Evolutionary conservation across 2,113 vertebrate species (phyloP).

Genomic region (Heterotilapia buettikoferi): DNA sequence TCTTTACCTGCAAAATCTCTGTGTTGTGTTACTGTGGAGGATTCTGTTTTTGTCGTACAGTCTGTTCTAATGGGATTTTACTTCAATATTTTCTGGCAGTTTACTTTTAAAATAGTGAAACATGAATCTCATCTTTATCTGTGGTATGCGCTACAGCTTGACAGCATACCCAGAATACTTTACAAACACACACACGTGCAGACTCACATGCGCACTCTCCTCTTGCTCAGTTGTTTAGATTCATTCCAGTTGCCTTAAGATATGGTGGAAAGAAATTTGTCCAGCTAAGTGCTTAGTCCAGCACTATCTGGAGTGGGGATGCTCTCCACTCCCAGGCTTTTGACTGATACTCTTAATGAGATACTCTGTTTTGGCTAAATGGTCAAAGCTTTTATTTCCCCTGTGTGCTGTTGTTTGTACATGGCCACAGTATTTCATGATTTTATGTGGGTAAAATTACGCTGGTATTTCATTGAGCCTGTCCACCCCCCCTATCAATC

Average conservation of each 20-base stretch:
- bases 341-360: slow-evolving; percentile 60
- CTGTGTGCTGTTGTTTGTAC: slow-evolving; percentile 40
- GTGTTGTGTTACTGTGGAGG: not conserved
- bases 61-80: not conserved
- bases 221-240: not conserved
- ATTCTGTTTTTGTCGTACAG: not conserved
- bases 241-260: slow-evolving; percentile 15
- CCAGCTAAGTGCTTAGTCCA: slow-evolving; percentile 28
- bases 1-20: fast-evolving
- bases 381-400: slow-evolving; percentile 60
- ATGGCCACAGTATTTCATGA: slow-evolving; percentile 35
- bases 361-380: slow-evolving; percentile 57
- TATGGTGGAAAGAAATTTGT: not conserved
- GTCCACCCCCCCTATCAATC: slow-evolving; percentile 36
- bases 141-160: not conserved
- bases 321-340: slow-evolving; percentile 2
- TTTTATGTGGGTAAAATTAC: slow-evolving; percentile 52
- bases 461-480: slow-evolving; percentile 32
- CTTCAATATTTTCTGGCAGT: not conserved
- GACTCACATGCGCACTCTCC: not conserved
- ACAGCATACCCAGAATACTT: not conserved
- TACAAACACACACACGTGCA: not conserved
- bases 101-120: not conserved
- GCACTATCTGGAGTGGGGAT: slow-evolving; percentile 36
- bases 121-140: not conserved